These are phyloP conservation scores for Chrysochloris asiatica DNA, from an alignment of 2,113 vertebrate genomes.

Conservation along the genomic window DNA sequence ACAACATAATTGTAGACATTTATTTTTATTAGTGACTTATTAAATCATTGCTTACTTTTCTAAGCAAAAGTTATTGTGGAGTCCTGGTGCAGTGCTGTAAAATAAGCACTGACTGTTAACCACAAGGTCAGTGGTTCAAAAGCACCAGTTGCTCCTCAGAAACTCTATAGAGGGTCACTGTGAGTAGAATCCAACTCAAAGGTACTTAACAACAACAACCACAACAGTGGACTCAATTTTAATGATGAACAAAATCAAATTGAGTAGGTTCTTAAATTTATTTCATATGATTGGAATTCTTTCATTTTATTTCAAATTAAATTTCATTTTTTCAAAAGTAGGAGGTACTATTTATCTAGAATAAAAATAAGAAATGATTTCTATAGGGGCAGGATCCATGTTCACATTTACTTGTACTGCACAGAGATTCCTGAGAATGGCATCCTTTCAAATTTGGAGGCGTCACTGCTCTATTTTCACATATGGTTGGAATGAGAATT, in stretches of 20 bases:
- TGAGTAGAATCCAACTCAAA: too few relatives aligned
- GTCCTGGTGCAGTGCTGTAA: too few relatives aligned
- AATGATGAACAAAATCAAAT: slow-evolving; percentile 43
- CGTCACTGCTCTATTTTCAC: not conserved
- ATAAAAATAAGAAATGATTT: slow-evolving; percentile 34
- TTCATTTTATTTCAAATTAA: slow-evolving; percentile 9
- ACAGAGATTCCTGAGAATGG: not conserved
- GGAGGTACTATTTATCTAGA: not conserved
- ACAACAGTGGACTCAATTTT: too few relatives aligned
- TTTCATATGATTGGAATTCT: not conserved
- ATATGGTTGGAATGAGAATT: slow-evolving; percentile 46
- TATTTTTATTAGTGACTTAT: slow-evolving; percentile 17
- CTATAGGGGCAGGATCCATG: not conserved
- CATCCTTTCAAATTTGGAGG: slow-evolving; percentile 31
- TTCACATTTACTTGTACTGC: not conserved
- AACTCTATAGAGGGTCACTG: too few relatives aligned
- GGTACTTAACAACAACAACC: too few relatives aligned
- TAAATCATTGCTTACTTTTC: slow-evolving; percentile 55
- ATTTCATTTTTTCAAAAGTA: not conserved
- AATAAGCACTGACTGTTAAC: too few relatives aligned
- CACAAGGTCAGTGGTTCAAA: too few relatives aligned
- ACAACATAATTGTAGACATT: slow-evolving; percentile 11
- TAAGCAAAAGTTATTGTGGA: slow-evolving; percentile 52
- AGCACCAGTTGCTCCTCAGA: too few relatives aligned
- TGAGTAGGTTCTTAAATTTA: slow-evolving; percentile 13